Evolutionary conservation across 2,888 invertebrate species (phyloP), one percentile per base, ranked within the genome.

Genomic region (Octonoba sinensis): DNA sequence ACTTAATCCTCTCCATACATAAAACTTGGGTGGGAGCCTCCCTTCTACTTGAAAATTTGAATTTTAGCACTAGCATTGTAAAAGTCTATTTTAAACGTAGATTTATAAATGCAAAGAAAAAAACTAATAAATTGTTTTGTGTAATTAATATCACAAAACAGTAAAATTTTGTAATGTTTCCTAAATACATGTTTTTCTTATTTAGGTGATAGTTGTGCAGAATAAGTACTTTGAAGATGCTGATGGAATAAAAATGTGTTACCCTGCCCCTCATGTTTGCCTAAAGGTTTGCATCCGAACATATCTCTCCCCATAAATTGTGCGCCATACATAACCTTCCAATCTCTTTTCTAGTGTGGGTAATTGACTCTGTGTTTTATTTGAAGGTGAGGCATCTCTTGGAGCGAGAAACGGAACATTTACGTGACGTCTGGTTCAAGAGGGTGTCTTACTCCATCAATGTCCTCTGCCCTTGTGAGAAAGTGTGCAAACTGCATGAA

Each of bases 351-450:
- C 36, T 1, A 27, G 36, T 16, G 12, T 62, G n/a, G 3, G 3
- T 20, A 59, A 67, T 27, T 3, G 16, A 20, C 46, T 20, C 12
- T 20, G 18, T 27, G 1, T n/a, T 36, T 27, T 16, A n/a, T 24
- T 24, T 60, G 15, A n/a, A 84, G 84, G 84, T 85, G 16, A 87
- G 89, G 11, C 88, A 89, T 83, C 88, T 89, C 75, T 83, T 89
- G 62, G 89, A 89, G 84, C 86, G 87, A 6, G 87, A 87, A 75
- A 83, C 89, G 57, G 87, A 87, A 56, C 88, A 88, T 74, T 84
- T 89, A 18, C 86, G 88, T 6, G 88, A 88, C 75, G 85, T 87
- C 73, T 89, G 89, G 89, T 88, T 89, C 86, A 87, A 87, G 81
- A 86, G 89, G 27, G 85, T 89, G n/a, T 85, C 87, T 15, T 89